Percentiles rank a stretch among this genome's conserved stretches.
Evolutionary conservation across 2,888 invertebrate genomes (phyloP).

Genomic region (Mythimna vitellina): DNA sequence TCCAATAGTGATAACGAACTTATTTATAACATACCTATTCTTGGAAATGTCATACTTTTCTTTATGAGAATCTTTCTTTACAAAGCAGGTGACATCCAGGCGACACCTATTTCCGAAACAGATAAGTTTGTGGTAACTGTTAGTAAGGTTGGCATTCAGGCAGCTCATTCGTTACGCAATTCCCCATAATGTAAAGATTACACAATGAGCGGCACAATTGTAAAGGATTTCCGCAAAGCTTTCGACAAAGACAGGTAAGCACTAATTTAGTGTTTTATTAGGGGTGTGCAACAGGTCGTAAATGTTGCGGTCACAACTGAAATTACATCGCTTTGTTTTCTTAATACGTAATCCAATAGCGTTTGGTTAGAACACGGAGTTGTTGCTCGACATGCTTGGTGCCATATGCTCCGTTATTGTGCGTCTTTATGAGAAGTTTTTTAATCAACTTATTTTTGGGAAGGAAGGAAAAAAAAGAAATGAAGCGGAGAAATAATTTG

Average conservation of each 20-base stretch:
- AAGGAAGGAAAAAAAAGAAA: background rate
- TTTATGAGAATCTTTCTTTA: slow-evolving; percentile 2
- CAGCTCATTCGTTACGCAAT: slow-evolving; percentile 16
- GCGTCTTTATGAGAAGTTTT: background rate
- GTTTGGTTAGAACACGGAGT: slow-evolving; percentile 62
- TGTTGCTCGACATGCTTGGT: slow-evolving; percentile 39
- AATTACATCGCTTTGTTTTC: slow-evolving; percentile 84
- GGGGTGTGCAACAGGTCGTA: slow-evolving; percentile 77
- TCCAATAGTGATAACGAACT: background rate
- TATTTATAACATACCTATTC: slow-evolving; percentile 11
- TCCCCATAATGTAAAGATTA: slow-evolving; percentile 36
- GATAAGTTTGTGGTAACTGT: background rate
- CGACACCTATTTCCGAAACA: slow-evolving; percentile 10
- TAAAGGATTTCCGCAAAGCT: slow-evolving; percentile 37
- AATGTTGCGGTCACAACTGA: slow-evolving; percentile 82
- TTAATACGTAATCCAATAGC: slow-evolving; percentile 81
- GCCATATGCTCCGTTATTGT: background rate
- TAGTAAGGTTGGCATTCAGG: slow-evolving; percentile 8
- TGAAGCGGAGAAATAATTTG: background rate
- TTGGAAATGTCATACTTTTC: background rate
- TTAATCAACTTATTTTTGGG: background rate
- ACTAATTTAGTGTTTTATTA: slow-evolving; percentile 58
- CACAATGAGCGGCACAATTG: slow-evolving; percentile 35
- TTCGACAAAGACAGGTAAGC: slow-evolving; percentile 42
- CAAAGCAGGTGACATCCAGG: background rate